Base-by-base conservation (phyloP, 2,113 vertebrate genomes). In the Apistogramma diplotaenia region DNA sequence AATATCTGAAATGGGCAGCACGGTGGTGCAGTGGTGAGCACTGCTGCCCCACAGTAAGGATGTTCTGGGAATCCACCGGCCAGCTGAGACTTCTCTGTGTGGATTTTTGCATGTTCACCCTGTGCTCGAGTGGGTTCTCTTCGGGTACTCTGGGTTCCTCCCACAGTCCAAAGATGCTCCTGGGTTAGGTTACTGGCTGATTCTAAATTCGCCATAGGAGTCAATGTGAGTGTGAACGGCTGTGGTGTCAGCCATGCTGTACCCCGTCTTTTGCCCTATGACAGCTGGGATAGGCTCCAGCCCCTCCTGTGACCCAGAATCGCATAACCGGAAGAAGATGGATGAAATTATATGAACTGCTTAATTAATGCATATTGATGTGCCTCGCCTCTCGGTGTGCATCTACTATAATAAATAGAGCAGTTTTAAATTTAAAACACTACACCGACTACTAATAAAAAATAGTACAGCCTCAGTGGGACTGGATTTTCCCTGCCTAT, bases 401-500 rank as follows among this genome's bases (percentile, higher is more conserved):
- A 75, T 72, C 58, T 11, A 25, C 31, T 43, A 13, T 12, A 85
- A 77, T 35, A 79, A 46, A 72, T 43, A 29, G 59, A 23, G 40
- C 62, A 18, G 61, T 82, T 84, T 78, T 72, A 54, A 31, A 88
- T 74, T 27, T 19, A 57, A 59, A 51, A 79, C 53, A 31, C 5
- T 11, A 37, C 15, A 70, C 35, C 0, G 37, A 49, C n/a, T 73
- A 13, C 37, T 74, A 76, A n/a, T n/a, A n/a, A n/a, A 75, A 88
- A 88, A 74, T 31, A 57, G 49, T 59, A 35, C 4, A 2, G 18
- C 71, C 86, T 85, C 70, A 46, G 33, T 15, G 77, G 85, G 71
- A 74, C 37, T 37, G n/a, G 13, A 15, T 43, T 83, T 85, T 31
- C 73, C 19, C 49, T 83, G 77, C 73, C 53, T 78, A 74, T 89